Percentiles rank a stretch among this genome's conserved stretches.
Conservation (phyloP, 1,140 invertebrate species). For the Drosophila aff. region DNA sequence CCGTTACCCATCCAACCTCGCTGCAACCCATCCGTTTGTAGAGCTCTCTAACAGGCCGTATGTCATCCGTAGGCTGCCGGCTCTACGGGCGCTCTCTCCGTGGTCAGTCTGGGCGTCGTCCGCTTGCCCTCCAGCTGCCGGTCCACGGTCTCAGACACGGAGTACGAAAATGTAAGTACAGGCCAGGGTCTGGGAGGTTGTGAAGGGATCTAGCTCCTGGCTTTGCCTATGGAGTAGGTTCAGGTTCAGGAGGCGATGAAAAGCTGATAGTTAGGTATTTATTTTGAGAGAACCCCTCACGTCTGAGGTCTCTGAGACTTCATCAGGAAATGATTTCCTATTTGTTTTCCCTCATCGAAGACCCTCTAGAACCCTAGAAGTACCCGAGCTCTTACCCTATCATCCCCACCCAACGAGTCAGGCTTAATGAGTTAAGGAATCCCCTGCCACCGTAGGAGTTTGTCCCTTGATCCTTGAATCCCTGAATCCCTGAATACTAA, state of each 20-base stretch:
- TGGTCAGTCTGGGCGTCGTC: constrained; percentile 76
- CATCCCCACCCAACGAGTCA: neutral
- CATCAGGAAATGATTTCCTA: no score
- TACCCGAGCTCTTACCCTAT: neutral
- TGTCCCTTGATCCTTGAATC: no score
- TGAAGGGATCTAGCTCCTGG: neutral
- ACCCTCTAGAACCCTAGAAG: neutral
- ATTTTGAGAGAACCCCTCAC: no score
- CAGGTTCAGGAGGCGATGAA: neutral
- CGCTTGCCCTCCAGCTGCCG: constrained; percentile 88
- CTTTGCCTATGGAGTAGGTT: neutral
- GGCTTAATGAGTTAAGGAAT: neutral
- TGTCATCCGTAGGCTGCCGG: constrained; percentile 87
- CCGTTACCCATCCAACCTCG: constrained; percentile 1
- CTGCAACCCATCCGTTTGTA: constrained; percentile 7
- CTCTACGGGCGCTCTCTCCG: constrained; percentile 86
- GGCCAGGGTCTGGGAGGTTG: constrained; percentile 2
- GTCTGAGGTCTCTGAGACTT: no score
- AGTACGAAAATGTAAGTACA: constrained; percentile 93
- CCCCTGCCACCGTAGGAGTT: constrained; percentile 2
- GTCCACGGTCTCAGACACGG: constrained; percentile 96
- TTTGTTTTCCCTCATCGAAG: no score
- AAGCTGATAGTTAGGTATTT: neutral
- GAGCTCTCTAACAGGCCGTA: constrained; percentile 36
- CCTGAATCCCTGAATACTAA: neutral